Conservation (phyloP, 2,888 invertebrate genomes). For the Oscheius sp. region DNA sequence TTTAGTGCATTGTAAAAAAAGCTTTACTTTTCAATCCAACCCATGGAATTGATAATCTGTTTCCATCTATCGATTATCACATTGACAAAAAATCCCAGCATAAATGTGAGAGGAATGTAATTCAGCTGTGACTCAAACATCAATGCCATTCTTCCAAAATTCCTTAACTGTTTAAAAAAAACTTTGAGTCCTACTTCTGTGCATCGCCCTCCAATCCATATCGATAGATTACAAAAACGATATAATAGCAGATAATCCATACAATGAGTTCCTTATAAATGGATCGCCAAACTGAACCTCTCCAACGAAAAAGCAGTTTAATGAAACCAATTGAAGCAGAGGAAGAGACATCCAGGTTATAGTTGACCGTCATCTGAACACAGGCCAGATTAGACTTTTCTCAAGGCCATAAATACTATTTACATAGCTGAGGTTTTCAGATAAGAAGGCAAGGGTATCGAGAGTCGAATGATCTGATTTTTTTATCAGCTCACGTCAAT, state of each 20-base stretch:
- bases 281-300: constrained; percentile 61
- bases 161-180: constrained; percentile 32
- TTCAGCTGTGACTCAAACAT: constrained; percentile 45
- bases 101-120: constrained; percentile 57
- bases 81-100: constrained; percentile 61
- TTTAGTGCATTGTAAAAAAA: not conserved
- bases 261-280: constrained; percentile 56
- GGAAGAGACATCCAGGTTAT: constrained; percentile 60
- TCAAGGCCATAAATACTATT: not conserved
- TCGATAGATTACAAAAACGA: constrained; percentile 50
- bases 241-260: constrained; percentile 49
- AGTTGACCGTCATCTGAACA: constrained; percentile 61
- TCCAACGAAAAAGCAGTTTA: constrained; percentile 60
- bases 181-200: constrained; percentile 33
- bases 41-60: constrained; percentile 45
- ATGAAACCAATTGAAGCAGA: constrained; percentile 52
- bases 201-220: constrained; percentile 31
- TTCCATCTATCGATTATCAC: constrained; percentile 55
- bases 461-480: too few relatives aligned
- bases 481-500: too few relatives aligned
- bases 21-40: constrained; percentile 47
- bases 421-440: too few relatives aligned
- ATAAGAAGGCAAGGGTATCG: too few relatives aligned
- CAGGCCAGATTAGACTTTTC: not conserved
- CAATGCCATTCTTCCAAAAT: constrained; percentile 42